Evolutionary conservation across 2,113 vertebrate species (phyloP).

Genomic region (Saccopteryx bilineata): DNA sequence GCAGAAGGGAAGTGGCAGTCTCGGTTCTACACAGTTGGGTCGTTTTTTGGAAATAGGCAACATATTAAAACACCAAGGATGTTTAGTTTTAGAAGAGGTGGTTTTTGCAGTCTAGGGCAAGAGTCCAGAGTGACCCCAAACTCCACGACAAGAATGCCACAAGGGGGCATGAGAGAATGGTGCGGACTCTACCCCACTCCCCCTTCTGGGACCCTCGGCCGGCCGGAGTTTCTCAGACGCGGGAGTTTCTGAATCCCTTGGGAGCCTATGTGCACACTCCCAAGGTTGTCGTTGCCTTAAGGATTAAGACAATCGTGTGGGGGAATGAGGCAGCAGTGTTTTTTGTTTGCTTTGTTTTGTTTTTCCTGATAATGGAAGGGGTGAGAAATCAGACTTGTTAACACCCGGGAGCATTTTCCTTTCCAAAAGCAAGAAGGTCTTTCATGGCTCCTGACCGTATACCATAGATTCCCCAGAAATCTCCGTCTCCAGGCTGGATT

Average conservation of each 20-base stretch:
- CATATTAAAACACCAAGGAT: not conserved
- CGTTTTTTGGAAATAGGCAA: not conserved
- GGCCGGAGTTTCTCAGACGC: not conserved
- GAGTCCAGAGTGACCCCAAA: not conserved
- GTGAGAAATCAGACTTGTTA: not conserved
- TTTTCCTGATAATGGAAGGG: not conserved
- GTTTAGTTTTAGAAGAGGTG: not conserved
- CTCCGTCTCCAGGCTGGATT: not conserved
- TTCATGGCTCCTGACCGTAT: too few relatives aligned
- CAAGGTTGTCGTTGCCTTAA: not conserved
- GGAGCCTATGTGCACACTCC: not conserved
- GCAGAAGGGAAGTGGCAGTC: not conserved
- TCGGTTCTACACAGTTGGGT: not conserved
- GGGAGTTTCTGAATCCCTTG: not conserved
- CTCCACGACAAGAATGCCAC: not conserved
- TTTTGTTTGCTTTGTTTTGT: not conserved
- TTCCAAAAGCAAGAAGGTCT: not conserved
- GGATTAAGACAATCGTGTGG: not conserved
- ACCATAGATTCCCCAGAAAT: not conserved
- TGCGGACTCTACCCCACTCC: not conserved
- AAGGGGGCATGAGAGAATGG: constrained; percentile 72
- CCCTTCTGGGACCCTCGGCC: not conserved
- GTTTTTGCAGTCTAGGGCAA: not conserved
- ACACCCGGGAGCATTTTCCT: not conserved
- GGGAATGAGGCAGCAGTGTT: not conserved